These are phyloP conservation scores for Eciton burchellii DNA, from an alignment of 1,140 invertebrate genomes.

Conservation along the genomic window DNA sequence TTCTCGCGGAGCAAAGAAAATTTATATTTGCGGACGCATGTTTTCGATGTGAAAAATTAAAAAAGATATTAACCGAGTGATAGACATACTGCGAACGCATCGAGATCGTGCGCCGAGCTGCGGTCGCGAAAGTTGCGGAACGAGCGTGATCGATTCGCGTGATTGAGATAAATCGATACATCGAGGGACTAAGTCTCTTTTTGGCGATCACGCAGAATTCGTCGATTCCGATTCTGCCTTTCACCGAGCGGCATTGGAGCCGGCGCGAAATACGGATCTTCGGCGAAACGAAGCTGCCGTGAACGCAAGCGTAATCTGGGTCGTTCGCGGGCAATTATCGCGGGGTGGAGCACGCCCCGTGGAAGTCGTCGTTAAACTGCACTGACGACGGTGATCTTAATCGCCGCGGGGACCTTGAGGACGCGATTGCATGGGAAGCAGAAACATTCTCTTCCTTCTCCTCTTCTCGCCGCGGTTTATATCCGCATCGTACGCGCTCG, in stretches of 20 bases:
- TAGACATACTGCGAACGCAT: no score
- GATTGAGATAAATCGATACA: not conserved
- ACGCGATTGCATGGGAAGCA: constrained; percentile 19
- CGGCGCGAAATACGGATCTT: constrained; percentile 29
- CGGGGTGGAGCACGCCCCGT: not conserved
- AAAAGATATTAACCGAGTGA: no score
- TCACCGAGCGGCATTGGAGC: constrained; percentile 58
- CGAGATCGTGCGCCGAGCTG: not conserved
- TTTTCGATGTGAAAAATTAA: no score
- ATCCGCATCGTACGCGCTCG: not conserved
- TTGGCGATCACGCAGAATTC: constrained; percentile 34
- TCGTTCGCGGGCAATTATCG: constrained; percentile 46
- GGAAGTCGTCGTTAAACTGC: constrained; percentile 32
- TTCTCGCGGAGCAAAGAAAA: no score
- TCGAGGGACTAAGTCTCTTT: constrained; percentile 6
- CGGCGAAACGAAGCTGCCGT: constrained; percentile 37
- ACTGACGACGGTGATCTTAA: not conserved
- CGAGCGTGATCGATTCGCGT: not conserved
- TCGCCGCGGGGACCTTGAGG: constrained; percentile 23
- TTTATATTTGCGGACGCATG: no score
- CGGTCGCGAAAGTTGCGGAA: not conserved
- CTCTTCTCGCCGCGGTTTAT: not conserved
- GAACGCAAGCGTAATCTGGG: constrained; percentile 44
- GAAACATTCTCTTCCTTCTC: not conserved
- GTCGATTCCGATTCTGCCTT: constrained; percentile 43